phyloP scores from a whole-genome alignment of 2,797 vertebrate species.

The Serranus cabrilla region DNA sequence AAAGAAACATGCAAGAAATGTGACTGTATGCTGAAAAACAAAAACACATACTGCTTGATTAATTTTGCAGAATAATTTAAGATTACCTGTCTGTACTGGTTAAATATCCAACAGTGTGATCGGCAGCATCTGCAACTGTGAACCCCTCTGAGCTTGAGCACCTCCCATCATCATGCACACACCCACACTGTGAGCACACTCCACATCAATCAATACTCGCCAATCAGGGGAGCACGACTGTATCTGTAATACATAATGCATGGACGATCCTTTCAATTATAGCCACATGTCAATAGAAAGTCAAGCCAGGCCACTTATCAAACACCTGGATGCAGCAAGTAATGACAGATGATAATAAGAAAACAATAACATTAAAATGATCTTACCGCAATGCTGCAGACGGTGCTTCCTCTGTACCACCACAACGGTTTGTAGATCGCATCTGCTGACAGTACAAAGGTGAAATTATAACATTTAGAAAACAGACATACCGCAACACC shows the following conservation, averaged over 20 bases:
- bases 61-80: slow-evolving; percentile 7
- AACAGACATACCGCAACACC: slow-evolving; percentile 18
- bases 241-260: slow-evolving; percentile 33
- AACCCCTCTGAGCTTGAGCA: slow-evolving; percentile 24
- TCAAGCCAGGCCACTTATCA: slow-evolving; percentile 12
- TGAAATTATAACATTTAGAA: background rate
- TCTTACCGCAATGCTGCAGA: background rate
- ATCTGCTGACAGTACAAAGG: slow-evolving; percentile 1
- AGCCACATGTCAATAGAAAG: background rate
- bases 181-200: slow-evolving; percentile 42
- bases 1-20: slow-evolving; percentile 20
- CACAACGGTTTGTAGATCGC: background rate
- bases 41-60: background rate
- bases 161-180: slow-evolving; percentile 38
- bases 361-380: background rate
- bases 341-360: background rate
- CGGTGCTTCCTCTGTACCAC: background rate
- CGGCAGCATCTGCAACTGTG: slow-evolving; percentile 44
- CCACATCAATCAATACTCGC: slow-evolving; percentile 46
- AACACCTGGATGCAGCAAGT: slow-evolving; percentile 19
- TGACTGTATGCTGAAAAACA: background rate
- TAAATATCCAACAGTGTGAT: slow-evolving; percentile 44
- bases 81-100: slow-evolving; percentile 51
- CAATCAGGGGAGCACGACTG: slow-evolving; percentile 45
- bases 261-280: slow-evolving; percentile 48